Conservation (phyloP, 2,797 vertebrate genomes). For the Rhadinocentrus ornatus region DNA sequence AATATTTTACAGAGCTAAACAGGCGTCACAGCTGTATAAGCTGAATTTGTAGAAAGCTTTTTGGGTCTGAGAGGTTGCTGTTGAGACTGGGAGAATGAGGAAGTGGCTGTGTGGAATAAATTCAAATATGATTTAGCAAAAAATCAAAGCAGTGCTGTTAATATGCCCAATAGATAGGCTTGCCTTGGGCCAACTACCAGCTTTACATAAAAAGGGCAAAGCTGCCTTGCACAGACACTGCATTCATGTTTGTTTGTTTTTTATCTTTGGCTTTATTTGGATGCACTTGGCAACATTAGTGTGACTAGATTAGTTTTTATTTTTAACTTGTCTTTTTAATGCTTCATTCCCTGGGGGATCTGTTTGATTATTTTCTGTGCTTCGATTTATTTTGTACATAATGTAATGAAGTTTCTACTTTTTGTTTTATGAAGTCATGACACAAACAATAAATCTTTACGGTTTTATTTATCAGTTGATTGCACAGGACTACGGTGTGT, state of each 20-base stretch:
- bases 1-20: background rate
- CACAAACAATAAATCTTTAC: conserved; percentile 21
- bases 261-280: conserved; percentile 46
- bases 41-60: conserved; percentile 3
- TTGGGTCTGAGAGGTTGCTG: background rate
- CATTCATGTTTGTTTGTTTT: conserved; percentile 46
- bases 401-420: conserved; percentile 20
- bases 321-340: conserved; percentile 37
- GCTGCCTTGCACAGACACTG: conserved; percentile 31
- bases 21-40: background rate
- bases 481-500: background rate
- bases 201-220: conserved; percentile 50
- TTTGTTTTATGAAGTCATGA: conserved; percentile 22
- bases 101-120: conserved; percentile 44
- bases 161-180: conserved; percentile 54
- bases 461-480: conserved; percentile 26
- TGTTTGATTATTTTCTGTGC: conserved; percentile 29
- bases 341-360: conserved; percentile 15
- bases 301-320: conserved; percentile 38
- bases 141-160: conserved; percentile 42
- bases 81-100: conserved; percentile 18
- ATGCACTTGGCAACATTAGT: conserved; percentile 45
- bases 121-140: conserved; percentile 44
- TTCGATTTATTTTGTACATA: conserved; percentile 20
- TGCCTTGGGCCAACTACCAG: conserved; percentile 52